Base-by-base conservation (phyloP, 2,888 invertebrate genomes). In the Hypsopygia costalis region DNA sequence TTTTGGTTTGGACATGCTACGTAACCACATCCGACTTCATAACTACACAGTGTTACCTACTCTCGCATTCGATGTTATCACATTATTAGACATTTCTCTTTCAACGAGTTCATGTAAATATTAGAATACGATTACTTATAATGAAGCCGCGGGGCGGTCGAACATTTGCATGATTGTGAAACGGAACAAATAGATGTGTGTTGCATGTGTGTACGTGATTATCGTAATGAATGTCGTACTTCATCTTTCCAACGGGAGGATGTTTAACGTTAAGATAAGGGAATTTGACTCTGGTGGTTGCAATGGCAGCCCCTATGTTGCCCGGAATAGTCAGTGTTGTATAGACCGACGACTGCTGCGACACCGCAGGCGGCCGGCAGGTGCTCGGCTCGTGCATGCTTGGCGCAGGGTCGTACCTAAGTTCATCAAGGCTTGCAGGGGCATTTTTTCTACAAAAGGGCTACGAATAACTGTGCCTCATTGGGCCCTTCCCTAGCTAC, bases 211-310 rank as follows among this genome's bases (percentile, higher is more conserved):
- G 82, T 87, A 70, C 68, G 78, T 81, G 71, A 62, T 70, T 69
- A 71, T 69, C 63, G 69, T 78, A 63, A 75, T 86, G 73, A 63
- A 79, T 86, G 86, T 87, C 88, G 87, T 87, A 83, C 81, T 78
- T 82, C 82, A 83, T 86, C 83, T 83, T 78, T 74, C 60, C 58
- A 73, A 77, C 72, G 75, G 67, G 69, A 71, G 71, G 85, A 82
- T 82, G 81, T 81, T 83, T 82, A 76, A 73, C 63, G 60, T 80
- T 85, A 83, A 86, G 74, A 81, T 75, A 69, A 76, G 73, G 85
- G 86, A 88, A 87, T 66, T 82, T 88, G 88, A 87, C 85, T 81
- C 85, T 88, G 87, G 83, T 85, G 73, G 85, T 78, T 72, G 71
- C 69, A 44, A 40, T 42, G 41, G 67, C 69, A 72, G 69, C 81